A percentile compares a stretch with the other conserved stretches of the same genome.
phyloP scores from a whole-genome alignment of 2,888 invertebrate species.

The Chironomus tentans region DNA sequence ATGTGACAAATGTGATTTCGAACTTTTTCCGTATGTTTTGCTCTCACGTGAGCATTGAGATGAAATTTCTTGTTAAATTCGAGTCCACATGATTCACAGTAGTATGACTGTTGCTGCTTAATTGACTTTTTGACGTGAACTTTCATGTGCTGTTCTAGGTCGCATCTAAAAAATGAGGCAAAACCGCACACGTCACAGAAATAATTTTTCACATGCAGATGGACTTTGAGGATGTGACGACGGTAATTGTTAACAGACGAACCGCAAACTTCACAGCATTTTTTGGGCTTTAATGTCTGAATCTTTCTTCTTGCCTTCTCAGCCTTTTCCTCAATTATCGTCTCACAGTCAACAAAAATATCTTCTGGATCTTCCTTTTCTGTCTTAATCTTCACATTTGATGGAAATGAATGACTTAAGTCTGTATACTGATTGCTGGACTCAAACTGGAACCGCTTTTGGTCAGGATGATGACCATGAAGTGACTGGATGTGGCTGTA shows the following conservation, averaged over 20 bases:
- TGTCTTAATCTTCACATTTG: background rate
- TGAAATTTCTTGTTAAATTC: slow-evolving; percentile 11
- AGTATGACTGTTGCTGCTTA: background rate
- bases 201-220: background rate
- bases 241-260: background rate
- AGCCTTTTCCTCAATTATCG: too few species aligned
- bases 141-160: slow-evolving; percentile 7
- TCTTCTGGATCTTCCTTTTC: background rate
- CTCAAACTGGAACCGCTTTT: too few species aligned
- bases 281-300: background rate
- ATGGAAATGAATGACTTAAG: background rate
- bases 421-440: too few species aligned
- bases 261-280: background rate
- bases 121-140: background rate
- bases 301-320: background rate
- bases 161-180: background rate
- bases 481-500: background rate
- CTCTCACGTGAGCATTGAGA: slow-evolving; percentile 18
- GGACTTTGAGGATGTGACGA: too few species aligned
- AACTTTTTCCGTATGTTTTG: slow-evolving; percentile 12
- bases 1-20: slow-evolving; percentile 4
- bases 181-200: background rate
- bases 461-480: background rate
- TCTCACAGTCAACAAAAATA: background rate
- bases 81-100: background rate